A percentile compares a stretch with the other conserved stretches of the same genome.
Conservation (phyloP, 2,113 vertebrate species). For the Oophaga pumilio region DNA sequence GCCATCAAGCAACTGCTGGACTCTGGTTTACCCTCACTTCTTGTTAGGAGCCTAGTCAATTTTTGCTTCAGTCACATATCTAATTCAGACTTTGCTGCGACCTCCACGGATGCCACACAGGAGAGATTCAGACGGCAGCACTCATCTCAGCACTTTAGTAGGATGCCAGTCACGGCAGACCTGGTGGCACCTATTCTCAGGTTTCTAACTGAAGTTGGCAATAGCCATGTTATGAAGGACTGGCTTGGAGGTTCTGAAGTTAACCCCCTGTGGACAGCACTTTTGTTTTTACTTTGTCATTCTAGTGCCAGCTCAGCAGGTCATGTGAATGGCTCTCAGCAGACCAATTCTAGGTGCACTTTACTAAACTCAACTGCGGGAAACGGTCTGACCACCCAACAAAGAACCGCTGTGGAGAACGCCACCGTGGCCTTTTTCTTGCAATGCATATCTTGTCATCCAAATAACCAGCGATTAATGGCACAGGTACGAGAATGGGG, state of each 20-base stretch:
- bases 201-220: slow-evolving; percentile 96
- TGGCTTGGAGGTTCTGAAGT: slow-evolving; percentile 97
- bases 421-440: slow-evolving; percentile 96
- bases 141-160: slow-evolving; percentile 75
- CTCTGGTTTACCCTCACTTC: slow-evolving; percentile 90
- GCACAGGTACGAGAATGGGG: slow-evolving; percentile 80
- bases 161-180: slow-evolving; percentile 85
- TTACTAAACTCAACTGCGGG: slow-evolving; percentile 76
- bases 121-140: slow-evolving; percentile 77
- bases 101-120: slow-evolving; percentile 73
- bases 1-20: slow-evolving; percentile 95
- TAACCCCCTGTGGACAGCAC: slow-evolving; percentile 93
- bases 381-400: slow-evolving; percentile 89
- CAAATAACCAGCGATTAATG: slow-evolving; percentile 97
- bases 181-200: slow-evolving; percentile 92
- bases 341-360: slow-evolving; percentile 74
- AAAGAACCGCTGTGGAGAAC: slow-evolving; percentile 95
- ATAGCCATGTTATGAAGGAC: slow-evolving; percentile 97
- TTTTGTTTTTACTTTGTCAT: slow-evolving; percentile 95
- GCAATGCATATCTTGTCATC: slow-evolving; percentile 97
- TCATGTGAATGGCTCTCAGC: slow-evolving; percentile 66
- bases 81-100: slow-evolving; percentile 80
- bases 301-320: slow-evolving; percentile 84
- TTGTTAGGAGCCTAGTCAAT: slow-evolving; percentile 90
- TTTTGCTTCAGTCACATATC: slow-evolving; percentile 89